These are phyloP conservation scores for Meriones psammophilus DNA, from an alignment of 2,797 vertebrate genomes.

Conservation along the genomic window DNA sequence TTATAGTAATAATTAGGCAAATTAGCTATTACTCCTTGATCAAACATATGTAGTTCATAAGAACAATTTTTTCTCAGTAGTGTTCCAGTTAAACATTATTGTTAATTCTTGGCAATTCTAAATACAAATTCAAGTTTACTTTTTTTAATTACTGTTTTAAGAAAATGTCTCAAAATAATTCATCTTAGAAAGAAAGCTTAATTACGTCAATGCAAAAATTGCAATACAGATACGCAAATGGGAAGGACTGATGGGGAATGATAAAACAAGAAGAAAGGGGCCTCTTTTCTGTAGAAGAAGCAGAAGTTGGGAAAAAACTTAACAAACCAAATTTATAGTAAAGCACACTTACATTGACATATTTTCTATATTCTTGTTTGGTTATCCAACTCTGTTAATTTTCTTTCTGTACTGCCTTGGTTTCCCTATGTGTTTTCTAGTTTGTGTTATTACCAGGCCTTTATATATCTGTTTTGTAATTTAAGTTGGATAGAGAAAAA, in stretches of 20 bases:
- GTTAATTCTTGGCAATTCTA: not conserved
- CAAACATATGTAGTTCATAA: not conserved
- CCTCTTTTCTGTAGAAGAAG: not conserved
- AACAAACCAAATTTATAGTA: not conserved
- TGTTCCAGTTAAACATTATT: not conserved
- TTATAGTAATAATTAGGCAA: conserved; percentile 3
- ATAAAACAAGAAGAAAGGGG: not conserved
- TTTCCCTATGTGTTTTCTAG: not conserved
- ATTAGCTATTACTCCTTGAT: not conserved
- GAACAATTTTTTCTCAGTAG: not conserved
- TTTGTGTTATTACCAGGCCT: not conserved
- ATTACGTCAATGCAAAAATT: not conserved
- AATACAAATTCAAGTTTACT: conserved; percentile 11
- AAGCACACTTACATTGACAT: not conserved
- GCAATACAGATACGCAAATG: not conserved
- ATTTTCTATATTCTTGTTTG: not conserved
- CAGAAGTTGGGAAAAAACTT: not conserved
- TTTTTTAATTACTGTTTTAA: not conserved
- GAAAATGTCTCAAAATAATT: not conserved
- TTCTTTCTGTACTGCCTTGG: not conserved
- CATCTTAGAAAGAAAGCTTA: conserved; percentile 8
- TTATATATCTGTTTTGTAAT: not conserved
- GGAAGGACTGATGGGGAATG: not conserved
- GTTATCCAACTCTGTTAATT: not conserved
- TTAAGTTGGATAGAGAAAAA: not conserved